Conservation (phyloP, 1,140 invertebrate species). For the Artemia franciscana region DNA sequence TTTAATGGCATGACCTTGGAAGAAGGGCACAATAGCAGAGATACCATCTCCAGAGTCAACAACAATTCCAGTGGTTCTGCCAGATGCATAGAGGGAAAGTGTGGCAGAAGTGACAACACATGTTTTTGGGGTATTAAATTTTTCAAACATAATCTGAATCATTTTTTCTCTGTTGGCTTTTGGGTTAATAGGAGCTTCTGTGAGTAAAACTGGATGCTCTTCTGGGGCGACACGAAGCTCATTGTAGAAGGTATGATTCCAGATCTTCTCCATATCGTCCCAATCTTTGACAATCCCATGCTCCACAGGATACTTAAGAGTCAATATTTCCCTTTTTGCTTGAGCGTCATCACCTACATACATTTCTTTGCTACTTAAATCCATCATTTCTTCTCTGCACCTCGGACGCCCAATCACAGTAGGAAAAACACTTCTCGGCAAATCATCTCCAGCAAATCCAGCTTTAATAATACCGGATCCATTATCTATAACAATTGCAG, state of each 20-base stretch:
- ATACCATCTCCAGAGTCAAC: neutral
- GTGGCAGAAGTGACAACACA: neutral
- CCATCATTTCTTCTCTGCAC: neutral
- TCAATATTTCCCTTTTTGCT: neutral
- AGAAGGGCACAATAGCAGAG: neutral
- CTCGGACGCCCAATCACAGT: neutral
- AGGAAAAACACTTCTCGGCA: neutral
- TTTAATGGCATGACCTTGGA: neutral
- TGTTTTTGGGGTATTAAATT: neutral
- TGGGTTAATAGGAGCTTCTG: no score
- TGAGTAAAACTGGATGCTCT: no score
- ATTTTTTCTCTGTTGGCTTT: no score
- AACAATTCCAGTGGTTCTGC: neutral
- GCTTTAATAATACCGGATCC: neutral
- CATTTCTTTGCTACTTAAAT: neutral
- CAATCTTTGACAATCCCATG: neutral
- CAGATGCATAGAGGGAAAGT: neutral
- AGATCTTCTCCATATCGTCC: neutral
- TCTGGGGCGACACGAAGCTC: no score
- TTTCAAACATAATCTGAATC: constrained; percentile 1
- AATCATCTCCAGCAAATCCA: neutral
- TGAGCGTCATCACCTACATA: neutral
- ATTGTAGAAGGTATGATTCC: no score
- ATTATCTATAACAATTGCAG: no score
- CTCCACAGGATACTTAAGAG: neutral